Evolutionary conservation across 2,888 invertebrate species (phyloP).

Genomic region (Drosophila merina): DNA sequence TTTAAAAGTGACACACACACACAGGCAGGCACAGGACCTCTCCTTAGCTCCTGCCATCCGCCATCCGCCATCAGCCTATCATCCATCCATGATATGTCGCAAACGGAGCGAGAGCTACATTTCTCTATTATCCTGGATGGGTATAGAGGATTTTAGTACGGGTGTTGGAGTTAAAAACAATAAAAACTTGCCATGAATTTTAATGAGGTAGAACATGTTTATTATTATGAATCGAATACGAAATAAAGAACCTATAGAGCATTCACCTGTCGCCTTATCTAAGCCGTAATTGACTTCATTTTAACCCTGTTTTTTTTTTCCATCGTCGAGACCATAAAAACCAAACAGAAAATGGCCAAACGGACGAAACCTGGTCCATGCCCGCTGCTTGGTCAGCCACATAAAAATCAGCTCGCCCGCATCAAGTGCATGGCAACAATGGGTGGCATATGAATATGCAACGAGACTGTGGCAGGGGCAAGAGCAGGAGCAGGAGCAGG

Average conservation of each 20-base stretch:
- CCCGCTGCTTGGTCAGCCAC: conserved; percentile 58
- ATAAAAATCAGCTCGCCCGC: conserved; percentile 73
- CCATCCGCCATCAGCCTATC: conserved; percentile 4
- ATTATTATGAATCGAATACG: too few species aligned
- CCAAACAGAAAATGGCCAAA: conserved; percentile 66
- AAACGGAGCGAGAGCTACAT: conserved; percentile 31
- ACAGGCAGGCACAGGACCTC: conserved; percentile 6
- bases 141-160: background rate
- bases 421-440: conserved; percentile 60
- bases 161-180: background rate
- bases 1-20: conserved; percentile 70
- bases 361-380: conserved; percentile 45
- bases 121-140: background rate
- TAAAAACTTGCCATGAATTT: background rate
- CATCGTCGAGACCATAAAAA: conserved; percentile 54
- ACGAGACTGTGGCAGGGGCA: conserved; percentile 22
- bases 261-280: conserved; percentile 18
- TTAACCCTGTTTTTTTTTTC: conserved; percentile 26
- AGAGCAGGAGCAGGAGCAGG: conserved; percentile 1
- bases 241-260: conserved; percentile 31
- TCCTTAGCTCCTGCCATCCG: background rate
- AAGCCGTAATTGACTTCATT: conserved; percentile 19
- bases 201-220: background rate
- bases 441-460: conserved; percentile 69
- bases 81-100: conserved; percentile 54